Evolutionary conservation across 2,113 vertebrate species (phyloP).

Genomic region (Penelope pileata): DNA sequence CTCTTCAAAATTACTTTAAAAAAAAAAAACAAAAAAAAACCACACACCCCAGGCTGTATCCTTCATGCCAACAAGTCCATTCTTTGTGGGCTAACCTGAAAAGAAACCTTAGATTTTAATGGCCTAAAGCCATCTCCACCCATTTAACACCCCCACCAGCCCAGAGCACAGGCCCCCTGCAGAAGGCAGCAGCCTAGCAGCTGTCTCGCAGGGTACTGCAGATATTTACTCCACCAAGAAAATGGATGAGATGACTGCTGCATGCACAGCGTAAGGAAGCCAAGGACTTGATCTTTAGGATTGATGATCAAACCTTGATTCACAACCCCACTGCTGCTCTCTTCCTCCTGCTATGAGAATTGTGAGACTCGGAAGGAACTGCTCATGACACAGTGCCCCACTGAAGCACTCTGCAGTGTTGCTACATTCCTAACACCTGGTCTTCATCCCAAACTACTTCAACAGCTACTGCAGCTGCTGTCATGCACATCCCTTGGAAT

Average conservation of each 20-base stretch:
- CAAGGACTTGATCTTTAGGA: neutral
- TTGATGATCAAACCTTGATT: neutral
- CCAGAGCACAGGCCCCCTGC: neutral
- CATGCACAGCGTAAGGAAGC: neutral
- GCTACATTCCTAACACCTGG: neutral
- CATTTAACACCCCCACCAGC: too few relatives aligned
- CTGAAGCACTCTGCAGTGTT: neutral
- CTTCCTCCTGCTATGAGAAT: neutral
- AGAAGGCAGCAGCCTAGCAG: neutral
- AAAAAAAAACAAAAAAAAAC: too few relatives aligned
- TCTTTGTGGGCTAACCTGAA: neutral
- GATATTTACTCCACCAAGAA: neutral
- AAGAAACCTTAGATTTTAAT: neutral
- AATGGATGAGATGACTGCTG: neutral
- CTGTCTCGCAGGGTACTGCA: neutral
- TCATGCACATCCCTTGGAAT: neutral
- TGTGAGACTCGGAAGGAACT: fast-evolving
- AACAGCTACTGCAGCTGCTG: neutral
- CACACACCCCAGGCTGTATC: too few relatives aligned
- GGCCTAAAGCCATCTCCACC: neutral
- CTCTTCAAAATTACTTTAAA: neutral
- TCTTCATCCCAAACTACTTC: neutral
- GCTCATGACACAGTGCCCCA: fast-evolving
- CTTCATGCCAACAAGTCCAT: neutral
- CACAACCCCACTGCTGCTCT: neutral